Evolutionary conservation across 2,888 invertebrate genomes (phyloP), one percentile per base, ranked within the genome.

Genomic region (Chymomyza procnemis): DNA sequence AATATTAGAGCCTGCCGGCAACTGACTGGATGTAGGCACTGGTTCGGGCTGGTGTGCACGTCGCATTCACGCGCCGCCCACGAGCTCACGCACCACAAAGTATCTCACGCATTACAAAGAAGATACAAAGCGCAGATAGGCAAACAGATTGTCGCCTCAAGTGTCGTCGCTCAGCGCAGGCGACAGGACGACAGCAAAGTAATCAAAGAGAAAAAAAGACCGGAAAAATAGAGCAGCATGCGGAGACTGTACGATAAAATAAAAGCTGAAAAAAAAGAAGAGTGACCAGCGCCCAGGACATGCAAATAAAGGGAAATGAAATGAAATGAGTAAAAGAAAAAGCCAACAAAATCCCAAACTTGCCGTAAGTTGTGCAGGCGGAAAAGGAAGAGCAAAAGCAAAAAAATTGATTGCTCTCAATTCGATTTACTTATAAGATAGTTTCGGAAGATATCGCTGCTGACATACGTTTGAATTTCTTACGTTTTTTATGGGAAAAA

Each of bases 61-160:
- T 55, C 64, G 57, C 52, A 65, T 67, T 59, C 71, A 65, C 68
- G 18, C 56, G 48, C 62, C 56, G 48, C 62, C 34, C 65, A 59
- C 50, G 8, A 22, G 47, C 60, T 26, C 50, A 26, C 26, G 26
- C 26, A 26, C 26, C 26, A 26, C 26, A 8, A 4, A 47, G 22
- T 22, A 55, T 54, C 41, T 61, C 67, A 71, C 64, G 54, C 63
- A 47, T 69, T 14, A 46, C 58, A 58, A 34, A n/a, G n/a, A 48
- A 26, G 63, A 30, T 56, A 46, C 47, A 74, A 71, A 74, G 82
- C 79, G 66, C 62, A 84, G 80, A 81, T 86, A 84, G 74, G 52
- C 85, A 84, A 80, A 86, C 86, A 86, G 82, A 84, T 81, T 86
- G 86, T 81, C 74, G 80, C 80, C 80, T 66, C 65, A 81, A 76